These are phyloP conservation scores for Aplodontia rufa DNA, from an alignment of 2,113 vertebrate species.

Conservation along the genomic window DNA sequence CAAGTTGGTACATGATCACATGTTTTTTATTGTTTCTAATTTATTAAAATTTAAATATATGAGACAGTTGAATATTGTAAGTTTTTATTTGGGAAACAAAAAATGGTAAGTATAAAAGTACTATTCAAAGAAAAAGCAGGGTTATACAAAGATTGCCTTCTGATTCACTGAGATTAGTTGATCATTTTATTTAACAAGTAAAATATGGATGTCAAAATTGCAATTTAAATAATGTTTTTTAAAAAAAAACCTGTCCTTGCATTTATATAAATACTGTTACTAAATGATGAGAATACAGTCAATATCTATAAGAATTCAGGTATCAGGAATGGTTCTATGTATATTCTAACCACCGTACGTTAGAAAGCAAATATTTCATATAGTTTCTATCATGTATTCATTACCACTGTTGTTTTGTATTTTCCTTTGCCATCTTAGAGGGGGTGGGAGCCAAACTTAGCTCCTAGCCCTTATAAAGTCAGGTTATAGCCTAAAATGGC, in stretches of 20 bases:
- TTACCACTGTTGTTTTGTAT: too few relatives aligned
- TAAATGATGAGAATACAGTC: too few relatives aligned
- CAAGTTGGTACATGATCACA: conserved; percentile 45
- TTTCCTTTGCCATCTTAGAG: too few relatives aligned
- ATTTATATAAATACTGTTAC: background rate
- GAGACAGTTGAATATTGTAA: background rate
- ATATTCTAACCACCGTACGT: background rate
- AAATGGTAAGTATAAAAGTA: conserved; percentile 18
- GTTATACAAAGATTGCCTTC: background rate
- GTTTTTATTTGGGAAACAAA: conserved; percentile 38
- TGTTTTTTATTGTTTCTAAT: conserved; percentile 65
- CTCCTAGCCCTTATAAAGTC: background rate
- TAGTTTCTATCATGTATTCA: background rate
- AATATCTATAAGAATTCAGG: too few relatives aligned
- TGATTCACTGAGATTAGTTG: background rate
- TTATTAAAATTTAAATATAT: conserved; percentile 65
- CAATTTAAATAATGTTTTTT: background rate
- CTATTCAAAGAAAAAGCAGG: background rate
- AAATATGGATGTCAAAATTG: background rate
- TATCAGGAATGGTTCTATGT: background rate
- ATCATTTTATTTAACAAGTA: background rate
- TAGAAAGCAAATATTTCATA: background rate
- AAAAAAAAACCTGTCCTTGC: background rate
- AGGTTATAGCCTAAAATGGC: background rate
- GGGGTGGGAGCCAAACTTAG: background rate